Conservation (phyloP, 2,888 invertebrate genomes). For the Sicus ferrugineus region DNA sequence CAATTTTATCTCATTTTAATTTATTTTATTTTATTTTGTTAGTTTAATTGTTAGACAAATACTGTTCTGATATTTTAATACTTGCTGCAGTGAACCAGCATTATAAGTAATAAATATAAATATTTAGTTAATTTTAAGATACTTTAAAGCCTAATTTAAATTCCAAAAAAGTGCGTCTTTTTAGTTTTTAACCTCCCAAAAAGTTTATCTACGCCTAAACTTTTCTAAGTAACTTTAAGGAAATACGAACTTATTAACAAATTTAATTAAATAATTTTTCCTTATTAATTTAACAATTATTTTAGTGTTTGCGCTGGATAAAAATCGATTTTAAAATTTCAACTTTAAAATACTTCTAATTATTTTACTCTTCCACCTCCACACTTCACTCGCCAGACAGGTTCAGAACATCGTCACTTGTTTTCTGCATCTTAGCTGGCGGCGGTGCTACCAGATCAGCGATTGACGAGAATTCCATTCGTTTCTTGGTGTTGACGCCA, state of each 20-base stretch:
- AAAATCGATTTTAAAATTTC: neutral
- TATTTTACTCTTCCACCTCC: neutral
- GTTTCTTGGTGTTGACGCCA: slow-evolving; percentile 56
- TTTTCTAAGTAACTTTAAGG: too few relatives aligned
- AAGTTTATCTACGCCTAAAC: too few relatives aligned
- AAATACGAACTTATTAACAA: neutral
- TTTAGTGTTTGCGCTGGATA: neutral
- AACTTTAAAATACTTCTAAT: neutral
- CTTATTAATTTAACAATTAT: neutral
- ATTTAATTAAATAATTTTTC: neutral
- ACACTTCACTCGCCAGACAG: slow-evolving; percentile 58
- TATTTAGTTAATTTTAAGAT: too few relatives aligned
- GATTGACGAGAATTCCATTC: slow-evolving; percentile 65
- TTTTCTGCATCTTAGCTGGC: slow-evolving; percentile 70
- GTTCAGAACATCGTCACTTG: slow-evolving; percentile 63
- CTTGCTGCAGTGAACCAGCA: too few relatives aligned
- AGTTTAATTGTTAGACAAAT: too few relatives aligned
- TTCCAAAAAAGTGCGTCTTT: too few relatives aligned
- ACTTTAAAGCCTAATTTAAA: too few relatives aligned
- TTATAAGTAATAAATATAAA: too few relatives aligned
- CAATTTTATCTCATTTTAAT: too few relatives aligned
- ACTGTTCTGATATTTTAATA: too few relatives aligned
- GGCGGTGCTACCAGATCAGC: slow-evolving; percentile 66
- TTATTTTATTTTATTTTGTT: too few relatives aligned
- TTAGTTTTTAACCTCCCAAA: too few relatives aligned